Conservation (phyloP, 2,888 invertebrate species). For the Trichopoda pennipes region DNA sequence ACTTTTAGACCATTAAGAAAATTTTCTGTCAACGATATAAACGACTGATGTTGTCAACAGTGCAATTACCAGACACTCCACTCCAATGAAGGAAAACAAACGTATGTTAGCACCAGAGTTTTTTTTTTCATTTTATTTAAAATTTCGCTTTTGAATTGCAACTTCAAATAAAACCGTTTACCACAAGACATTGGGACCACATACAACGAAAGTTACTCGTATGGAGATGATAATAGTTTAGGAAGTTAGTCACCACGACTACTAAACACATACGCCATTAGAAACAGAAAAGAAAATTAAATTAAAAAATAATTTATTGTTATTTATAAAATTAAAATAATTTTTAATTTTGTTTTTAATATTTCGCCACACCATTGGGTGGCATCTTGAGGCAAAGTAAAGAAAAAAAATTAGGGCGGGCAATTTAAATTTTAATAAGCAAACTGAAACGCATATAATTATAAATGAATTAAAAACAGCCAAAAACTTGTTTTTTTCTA, state of each 20-base stretch:
- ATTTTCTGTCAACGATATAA: slow-evolving; percentile 57
- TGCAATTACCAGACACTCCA: slow-evolving; percentile 62
- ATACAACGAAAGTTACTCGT: slow-evolving; percentile 31
- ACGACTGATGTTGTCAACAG: slow-evolving; percentile 64
- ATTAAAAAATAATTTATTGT: not conserved
- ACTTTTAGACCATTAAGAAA: slow-evolving; percentile 57
- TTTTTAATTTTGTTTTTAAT: too few relatives aligned
- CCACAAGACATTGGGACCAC: slow-evolving; percentile 55
- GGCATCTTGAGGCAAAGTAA: too few relatives aligned
- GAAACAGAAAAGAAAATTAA: not conserved
- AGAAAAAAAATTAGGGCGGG: too few relatives aligned
- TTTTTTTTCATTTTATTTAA: slow-evolving; percentile 36
- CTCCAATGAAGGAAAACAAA: slow-evolving; percentile 27
- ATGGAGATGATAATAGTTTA: slow-evolving; percentile 12
- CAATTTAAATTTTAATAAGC: too few relatives aligned
- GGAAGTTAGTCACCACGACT: slow-evolving; percentile 17
- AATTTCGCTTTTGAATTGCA: slow-evolving; percentile 49
- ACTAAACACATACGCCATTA: not conserved
- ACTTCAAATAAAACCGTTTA: slow-evolving; percentile 57
- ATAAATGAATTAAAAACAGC: too few relatives aligned
- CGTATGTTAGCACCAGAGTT: not conserved
- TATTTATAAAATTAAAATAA: too few relatives aligned
- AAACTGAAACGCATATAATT: too few relatives aligned
- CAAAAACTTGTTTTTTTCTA: too few relatives aligned
- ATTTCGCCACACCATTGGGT: too few relatives aligned